Conservation (phyloP, 2,113 vertebrate genomes). For the Picathartes gymnocephalus region DNA sequence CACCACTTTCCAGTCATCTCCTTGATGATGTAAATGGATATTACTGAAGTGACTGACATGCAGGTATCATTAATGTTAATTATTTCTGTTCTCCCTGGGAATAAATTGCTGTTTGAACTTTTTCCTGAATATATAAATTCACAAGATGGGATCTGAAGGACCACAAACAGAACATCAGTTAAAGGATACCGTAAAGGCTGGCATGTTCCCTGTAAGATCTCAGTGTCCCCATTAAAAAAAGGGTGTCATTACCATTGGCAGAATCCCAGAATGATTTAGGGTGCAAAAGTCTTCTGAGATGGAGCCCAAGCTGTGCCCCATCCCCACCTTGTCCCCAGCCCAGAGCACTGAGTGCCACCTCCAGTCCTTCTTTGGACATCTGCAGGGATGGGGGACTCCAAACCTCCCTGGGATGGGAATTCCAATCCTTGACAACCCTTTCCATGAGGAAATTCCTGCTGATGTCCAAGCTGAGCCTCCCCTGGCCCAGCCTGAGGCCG, state of each 20-base stretch:
- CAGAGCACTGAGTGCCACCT: neutral
- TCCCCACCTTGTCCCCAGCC: neutral
- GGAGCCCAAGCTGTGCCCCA: neutral
- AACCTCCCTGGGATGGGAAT: neutral
- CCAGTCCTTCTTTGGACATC: neutral
- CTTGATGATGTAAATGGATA: conserved; percentile 14
- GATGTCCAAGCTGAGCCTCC: fast-evolving
- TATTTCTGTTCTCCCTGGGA: neutral
- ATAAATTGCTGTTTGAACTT: neutral
- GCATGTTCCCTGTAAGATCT: neutral
- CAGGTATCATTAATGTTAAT: conserved; percentile 17
- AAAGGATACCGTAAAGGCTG: neutral
- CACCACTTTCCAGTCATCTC: conserved; percentile 26
- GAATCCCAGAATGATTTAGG: neutral
- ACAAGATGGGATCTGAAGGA: neutral
- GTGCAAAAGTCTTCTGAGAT: neutral
- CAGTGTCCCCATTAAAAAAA: neutral
- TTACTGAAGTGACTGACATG: conserved; percentile 8
- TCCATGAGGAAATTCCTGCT: neutral
- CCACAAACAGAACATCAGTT: neutral
- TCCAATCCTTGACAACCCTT: fast-evolving
- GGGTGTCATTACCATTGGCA: neutral
- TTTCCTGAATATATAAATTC: neutral
- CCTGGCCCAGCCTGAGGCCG: neutral
- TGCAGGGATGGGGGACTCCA: neutral